phyloP scores from a whole-genome alignment of 2,888 invertebrate species.

The Drosophila mettleri region DNA sequence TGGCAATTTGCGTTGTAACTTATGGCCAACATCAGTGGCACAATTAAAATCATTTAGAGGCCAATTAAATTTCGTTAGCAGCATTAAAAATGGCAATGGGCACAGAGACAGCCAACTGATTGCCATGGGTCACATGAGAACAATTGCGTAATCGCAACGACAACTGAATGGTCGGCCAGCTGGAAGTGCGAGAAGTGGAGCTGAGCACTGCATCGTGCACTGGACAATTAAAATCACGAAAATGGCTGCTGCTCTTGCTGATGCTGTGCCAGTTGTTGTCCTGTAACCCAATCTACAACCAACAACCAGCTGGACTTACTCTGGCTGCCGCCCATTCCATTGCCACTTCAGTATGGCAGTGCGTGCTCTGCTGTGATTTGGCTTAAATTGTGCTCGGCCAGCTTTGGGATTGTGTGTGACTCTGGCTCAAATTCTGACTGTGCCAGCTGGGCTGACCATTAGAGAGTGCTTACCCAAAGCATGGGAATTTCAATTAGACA shows the following conservation, averaged over 20 bases:
- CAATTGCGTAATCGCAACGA: conserved; percentile 61
- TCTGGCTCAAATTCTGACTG: conserved; percentile 16
- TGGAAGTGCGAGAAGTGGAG: neutral
- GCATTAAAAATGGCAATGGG: conserved; percentile 69
- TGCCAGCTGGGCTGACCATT: conserved; percentile 72
- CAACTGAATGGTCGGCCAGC: neutral
- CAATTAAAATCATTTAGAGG: conserved; percentile 82
- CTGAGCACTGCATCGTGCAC: conserved; percentile 5
- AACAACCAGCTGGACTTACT: conserved; percentile 4
- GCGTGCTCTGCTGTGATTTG: conserved; percentile 74
- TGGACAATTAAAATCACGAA: conserved; percentile 76
- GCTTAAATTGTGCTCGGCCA: conserved; percentile 65
- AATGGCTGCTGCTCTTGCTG: conserved; percentile 72
- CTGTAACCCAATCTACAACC: conserved; percentile 16
- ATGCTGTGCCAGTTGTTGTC: conserved; percentile 51
- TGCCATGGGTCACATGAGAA: conserved; percentile 74
- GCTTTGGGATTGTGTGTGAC: conserved; percentile 32
- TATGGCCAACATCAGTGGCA: conserved; percentile 77
- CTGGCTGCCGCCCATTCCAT: conserved; percentile 2
- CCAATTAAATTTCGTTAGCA: conserved; percentile 80
- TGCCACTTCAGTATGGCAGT: conserved; percentile 15
- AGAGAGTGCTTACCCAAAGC: conserved; percentile 56
- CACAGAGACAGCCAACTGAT: conserved; percentile 36
- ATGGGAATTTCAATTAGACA: conserved; percentile 80
- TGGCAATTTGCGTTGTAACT: conserved; percentile 66